These are phyloP conservation scores for Ormyrus rosae DNA, from an alignment of 2,888 invertebrate genomes.

Conservation along the genomic window DNA sequence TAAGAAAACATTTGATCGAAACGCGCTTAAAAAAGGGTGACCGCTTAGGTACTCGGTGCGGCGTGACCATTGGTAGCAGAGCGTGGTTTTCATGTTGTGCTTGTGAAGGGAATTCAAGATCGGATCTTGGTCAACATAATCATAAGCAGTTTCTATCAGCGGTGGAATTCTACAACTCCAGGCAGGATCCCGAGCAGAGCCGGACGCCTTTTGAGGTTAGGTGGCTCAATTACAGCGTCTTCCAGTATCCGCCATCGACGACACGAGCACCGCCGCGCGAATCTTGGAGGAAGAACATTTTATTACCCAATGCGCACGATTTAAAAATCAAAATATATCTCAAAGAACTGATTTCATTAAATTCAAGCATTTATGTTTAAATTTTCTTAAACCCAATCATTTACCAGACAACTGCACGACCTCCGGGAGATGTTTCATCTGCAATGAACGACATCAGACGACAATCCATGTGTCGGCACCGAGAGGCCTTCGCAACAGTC, in stretches of 20 bases:
- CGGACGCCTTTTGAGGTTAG: background rate
- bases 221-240: background rate
- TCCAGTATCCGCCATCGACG: background rate
- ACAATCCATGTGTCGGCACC: background rate
- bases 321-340: background rate
- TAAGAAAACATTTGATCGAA: background rate
- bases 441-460: constrained; percentile 7
- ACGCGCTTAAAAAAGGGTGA: background rate
- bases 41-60: background rate
- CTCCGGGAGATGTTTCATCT: constrained; percentile 12
- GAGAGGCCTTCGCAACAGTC: no score
- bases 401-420: constrained; percentile 12
- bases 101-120: background rate
- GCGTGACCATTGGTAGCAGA: background rate
- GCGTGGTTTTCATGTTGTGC: background rate
- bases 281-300: background rate
- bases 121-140: background rate
- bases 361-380: constrained; percentile 16
- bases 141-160: no score
- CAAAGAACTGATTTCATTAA: background rate
- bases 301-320: background rate
- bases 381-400: constrained; percentile 24
- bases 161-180: no score
- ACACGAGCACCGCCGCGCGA: background rate
- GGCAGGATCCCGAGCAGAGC: background rate